Evolutionary conservation across 2,888 invertebrate genomes (phyloP).

Genomic region (Pollenia griseotomentosa): DNA sequence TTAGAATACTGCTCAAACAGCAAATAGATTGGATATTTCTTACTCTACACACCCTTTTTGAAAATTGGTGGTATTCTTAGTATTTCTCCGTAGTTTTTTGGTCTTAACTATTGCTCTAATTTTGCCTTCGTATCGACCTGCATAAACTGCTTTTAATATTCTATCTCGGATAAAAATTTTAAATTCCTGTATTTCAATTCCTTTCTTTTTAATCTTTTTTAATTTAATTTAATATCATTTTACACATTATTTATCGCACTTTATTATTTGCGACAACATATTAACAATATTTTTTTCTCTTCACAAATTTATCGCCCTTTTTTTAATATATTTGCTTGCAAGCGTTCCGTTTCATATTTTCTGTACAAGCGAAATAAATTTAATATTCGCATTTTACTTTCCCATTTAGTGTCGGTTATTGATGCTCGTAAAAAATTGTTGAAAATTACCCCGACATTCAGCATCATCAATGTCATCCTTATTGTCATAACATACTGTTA

Average conservation of each 20-base stretch:
- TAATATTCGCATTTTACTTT: constrained; percentile 30
- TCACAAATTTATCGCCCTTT: constrained; percentile 3
- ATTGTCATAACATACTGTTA: constrained; percentile 69
- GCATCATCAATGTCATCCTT: constrained; percentile 69
- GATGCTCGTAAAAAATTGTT: constrained; percentile 68
- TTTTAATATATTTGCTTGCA: background rate
- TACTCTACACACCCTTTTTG: no score
- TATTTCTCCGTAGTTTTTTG: no score
- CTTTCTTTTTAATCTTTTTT: no score
- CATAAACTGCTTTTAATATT: no score
- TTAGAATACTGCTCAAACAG: no score
- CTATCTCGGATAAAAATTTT: no score
- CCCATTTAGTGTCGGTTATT: constrained; percentile 66
- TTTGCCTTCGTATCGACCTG: no score
- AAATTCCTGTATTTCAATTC: no score
- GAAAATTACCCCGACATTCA: constrained; percentile 65
- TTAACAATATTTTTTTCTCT: constrained; percentile 14
- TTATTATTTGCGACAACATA: constrained; percentile 12
- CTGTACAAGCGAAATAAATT: constrained; percentile 32
- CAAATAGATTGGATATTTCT: no score
- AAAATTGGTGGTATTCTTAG: no score
- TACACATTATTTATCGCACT: constrained; percentile 8
- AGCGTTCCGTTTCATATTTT: background rate
- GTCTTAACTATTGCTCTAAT: no score
- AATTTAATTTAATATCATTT: background rate